Base-by-base conservation (phyloP, 2,797 vertebrate species). In the Ctenopoma multispine region DNA sequence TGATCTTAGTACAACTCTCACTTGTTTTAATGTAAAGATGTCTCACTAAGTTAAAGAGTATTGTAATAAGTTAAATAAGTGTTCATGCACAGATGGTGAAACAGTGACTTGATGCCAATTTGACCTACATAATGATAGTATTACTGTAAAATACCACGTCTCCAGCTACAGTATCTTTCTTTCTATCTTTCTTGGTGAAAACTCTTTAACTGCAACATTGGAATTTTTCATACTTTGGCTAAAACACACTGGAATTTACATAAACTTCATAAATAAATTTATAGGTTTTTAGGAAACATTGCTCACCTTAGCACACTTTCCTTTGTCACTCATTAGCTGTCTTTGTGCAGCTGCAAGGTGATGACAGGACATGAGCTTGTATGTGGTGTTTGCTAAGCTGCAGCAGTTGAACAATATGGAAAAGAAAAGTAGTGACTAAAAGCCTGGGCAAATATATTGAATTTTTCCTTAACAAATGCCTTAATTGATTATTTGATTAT, bases 41-140 rank as follows among this genome's bases (percentile, higher is more conserved):
- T 64, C 63, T 58, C 1, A 43, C 68, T 77, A 69, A 75, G 57
- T 83, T 71, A 72, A 83, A 83, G 47, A 69, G 51, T 34, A 63
- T 71, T 43, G 7, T 43, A 17, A 18, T 17, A 43, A 8, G 17
- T 64, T 87, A 87, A 89, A 84, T 87, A 86, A 31, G 60, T 79
- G 41, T 55, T 77, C 70, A 79, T 87, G 77, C 69, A 80, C 61
- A 73, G 63, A 72, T 27, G 69, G 29, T 61, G 72, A 69, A 50
- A 69, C 50, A 74, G 69, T 68, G 48, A 72, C 69, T 62, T 60
- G 58, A 81, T 81, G 57, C 51, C 43, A 58, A 9, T 73, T 58
- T 90, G 87, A 86, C 89, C 86, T 76, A 78, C 34, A 74, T 88
- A 76, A 57, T 43, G 10, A 44, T 17, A 1, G 29, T 20, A 79